These are phyloP conservation scores for Heliconius hermathena DNA, from an alignment of 1,140 invertebrate genomes.

Conservation along the genomic window DNA sequence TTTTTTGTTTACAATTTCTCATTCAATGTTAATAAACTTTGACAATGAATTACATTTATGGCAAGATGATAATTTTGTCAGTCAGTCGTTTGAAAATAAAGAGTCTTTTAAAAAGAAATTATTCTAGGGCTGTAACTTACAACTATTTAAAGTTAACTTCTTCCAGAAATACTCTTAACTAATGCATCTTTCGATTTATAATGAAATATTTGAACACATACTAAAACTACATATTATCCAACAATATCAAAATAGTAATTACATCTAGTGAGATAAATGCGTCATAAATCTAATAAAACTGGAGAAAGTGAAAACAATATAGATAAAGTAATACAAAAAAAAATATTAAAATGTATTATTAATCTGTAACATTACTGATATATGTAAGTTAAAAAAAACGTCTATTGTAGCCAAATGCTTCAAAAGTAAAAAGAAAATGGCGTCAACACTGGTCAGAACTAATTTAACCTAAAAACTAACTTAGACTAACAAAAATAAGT, in stretches of 20 bases:
- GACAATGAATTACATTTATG: slow-evolving; percentile 23
- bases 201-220: slow-evolving; percentile 1
- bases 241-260: slow-evolving; percentile 9
- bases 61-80: slow-evolving; percentile 28
- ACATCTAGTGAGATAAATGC: slow-evolving; percentile 41
- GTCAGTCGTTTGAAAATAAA: slow-evolving; percentile 22
- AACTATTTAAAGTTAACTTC: slow-evolving; percentile 8
- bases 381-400: background rate
- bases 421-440: background rate
- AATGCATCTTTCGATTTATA: slow-evolving; percentile 1
- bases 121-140: background rate
- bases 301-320: background rate
- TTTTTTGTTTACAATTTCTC: slow-evolving; percentile 7
- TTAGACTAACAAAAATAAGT: slow-evolving; percentile 68
- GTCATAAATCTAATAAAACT: slow-evolving; percentile 17
- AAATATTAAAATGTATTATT: background rate
- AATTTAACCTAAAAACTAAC: slow-evolving; percentile 19
- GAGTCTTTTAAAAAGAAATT: slow-evolving; percentile 26
- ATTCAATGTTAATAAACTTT: background rate
- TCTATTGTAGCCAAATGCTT: background rate
- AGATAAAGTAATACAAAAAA: background rate
- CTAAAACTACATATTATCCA: background rate
- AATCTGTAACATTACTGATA: background rate
- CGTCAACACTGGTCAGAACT: slow-evolving; percentile 15
- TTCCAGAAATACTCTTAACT: background rate